These are phyloP conservation scores for Philantomba maxwellii DNA, from an alignment of 2,113 vertebrate genomes.

Conservation along the genomic window DNA sequence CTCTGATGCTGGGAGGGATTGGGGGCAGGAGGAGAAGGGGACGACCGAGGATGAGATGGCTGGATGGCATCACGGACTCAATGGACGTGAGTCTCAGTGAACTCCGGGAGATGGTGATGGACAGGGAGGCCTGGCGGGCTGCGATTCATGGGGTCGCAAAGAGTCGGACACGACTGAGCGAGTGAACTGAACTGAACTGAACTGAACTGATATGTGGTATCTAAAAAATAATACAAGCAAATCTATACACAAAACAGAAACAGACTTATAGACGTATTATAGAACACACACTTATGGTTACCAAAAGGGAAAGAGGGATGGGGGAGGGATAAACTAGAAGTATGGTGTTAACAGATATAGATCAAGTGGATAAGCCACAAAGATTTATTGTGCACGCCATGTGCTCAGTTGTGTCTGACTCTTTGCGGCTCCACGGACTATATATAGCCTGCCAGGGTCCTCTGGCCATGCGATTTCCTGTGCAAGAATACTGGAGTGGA, in stretches of 20 bases:
- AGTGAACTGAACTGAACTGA: too few relatives aligned
- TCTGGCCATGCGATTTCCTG: neutral
- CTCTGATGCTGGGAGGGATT: too few relatives aligned
- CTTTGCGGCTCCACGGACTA: fast-evolving
- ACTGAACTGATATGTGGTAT: neutral
- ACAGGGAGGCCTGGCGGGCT: too few relatives aligned
- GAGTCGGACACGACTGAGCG: too few relatives aligned
- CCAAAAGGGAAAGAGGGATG: neutral
- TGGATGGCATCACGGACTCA: too few relatives aligned
- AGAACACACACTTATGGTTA: neutral
- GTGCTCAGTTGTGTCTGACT: neutral
- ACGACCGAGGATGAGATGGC: too few relatives aligned
- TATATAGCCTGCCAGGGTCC: neutral
- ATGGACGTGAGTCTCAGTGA: too few relatives aligned
- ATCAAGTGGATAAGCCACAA: neutral
- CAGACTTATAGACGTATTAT: neutral
- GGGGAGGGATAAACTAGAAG: neutral
- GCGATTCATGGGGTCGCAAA: too few relatives aligned
- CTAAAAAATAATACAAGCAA: neutral
- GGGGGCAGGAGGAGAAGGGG: too few relatives aligned
- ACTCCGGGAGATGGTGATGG: too few relatives aligned
- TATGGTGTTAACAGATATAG: neutral
- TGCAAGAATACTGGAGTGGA: neutral
- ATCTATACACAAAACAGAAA: neutral
- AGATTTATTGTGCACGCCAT: neutral